phyloP scores from a whole-genome alignment of 2,888 invertebrate genomes.

The Blastobasis adustella region DNA sequence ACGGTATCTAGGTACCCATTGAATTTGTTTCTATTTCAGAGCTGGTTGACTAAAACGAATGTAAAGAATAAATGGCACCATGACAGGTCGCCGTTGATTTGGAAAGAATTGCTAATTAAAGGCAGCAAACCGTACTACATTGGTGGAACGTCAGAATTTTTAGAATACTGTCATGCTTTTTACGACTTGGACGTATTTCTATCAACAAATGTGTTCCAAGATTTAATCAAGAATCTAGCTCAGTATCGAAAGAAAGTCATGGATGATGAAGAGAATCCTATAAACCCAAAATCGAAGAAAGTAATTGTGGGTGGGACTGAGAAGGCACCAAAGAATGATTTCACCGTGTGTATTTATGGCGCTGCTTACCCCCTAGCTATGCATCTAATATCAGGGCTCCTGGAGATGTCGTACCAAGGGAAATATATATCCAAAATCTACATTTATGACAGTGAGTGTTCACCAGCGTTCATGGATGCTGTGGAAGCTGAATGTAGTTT shows the following conservation, averaged over 20 bases:
- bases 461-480: constrained; percentile 35
- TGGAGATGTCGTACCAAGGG: constrained; percentile 31
- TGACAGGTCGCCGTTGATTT: constrained; percentile 70
- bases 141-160: constrained; percentile 76
- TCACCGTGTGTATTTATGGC: constrained; percentile 48
- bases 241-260: constrained; percentile 39
- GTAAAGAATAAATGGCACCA: constrained; percentile 73
- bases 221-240: constrained; percentile 32
- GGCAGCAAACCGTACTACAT: constrained; percentile 73
- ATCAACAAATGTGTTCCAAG: constrained; percentile 36
- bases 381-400: constrained; percentile 47
- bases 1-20: not conserved
- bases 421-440: constrained; percentile 46
- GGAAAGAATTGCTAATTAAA: constrained; percentile 74
- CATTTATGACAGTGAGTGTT: constrained; percentile 40
- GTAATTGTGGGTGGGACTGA: constrained; percentile 9
- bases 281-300: not conserved
- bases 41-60: constrained; percentile 68
- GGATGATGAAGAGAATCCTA: constrained; percentile 13
- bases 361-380: constrained; percentile 41
- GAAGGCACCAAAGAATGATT: constrained; percentile 19
- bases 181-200: constrained; percentile 61
- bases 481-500: constrained; percentile 51
- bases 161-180: constrained; percentile 77
- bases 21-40: constrained; percentile 27